Base-by-base conservation (phyloP, 2,888 invertebrate species). In the Sphaerophoria taeniata region DNA sequence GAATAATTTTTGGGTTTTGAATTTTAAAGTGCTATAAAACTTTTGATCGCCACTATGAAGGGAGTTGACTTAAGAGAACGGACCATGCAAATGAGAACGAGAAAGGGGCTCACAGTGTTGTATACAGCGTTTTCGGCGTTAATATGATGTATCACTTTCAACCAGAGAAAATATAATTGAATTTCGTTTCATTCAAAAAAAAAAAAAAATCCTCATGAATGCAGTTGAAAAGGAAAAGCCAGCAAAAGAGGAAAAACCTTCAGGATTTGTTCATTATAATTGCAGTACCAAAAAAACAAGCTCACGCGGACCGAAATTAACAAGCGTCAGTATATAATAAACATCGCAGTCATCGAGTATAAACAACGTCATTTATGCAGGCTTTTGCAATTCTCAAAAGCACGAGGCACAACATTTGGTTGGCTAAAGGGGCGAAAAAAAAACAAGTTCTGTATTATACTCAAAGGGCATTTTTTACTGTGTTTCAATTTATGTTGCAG, bases 91-190 rank as follows among this genome's bases (percentile, higher is more conserved):
- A 39, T 39, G 39, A 3, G 2, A 43, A 43, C 9, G 39, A 39
- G 43, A 9, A 43, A 9, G 12, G 9, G 43, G 43, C 9, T 9
- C 12, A 9, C 7, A 9, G 6, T 43, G 12, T 12, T 9, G 12
- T 5, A 43, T 43, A 12, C 43, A 69, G 60, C 70, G 58, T 24
- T 71, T 71, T 73, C 14, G 65, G 47, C 31, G 55, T 73, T 61
- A 72, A 55, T 77, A 45, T 61, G 69, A 73, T 63, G 73, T 73
- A 63, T 67, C 77, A 53, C 65, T 39, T 45, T 67, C 72, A 53
- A 58, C 45, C 34, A 55, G 72, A 11, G 60, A 55, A 80, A 67
- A 61, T 65, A 73, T 58, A 75, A 75, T 75, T 74, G 16, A 67
- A 53, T 67, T 67, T 67, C 49, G 65, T 49, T 36, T 34, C 34